Percentiles rank a stretch among this genome's conserved stretches.
Conservation (phyloP, 2,797 vertebrate species). For the Myotis vivesi region DNA sequence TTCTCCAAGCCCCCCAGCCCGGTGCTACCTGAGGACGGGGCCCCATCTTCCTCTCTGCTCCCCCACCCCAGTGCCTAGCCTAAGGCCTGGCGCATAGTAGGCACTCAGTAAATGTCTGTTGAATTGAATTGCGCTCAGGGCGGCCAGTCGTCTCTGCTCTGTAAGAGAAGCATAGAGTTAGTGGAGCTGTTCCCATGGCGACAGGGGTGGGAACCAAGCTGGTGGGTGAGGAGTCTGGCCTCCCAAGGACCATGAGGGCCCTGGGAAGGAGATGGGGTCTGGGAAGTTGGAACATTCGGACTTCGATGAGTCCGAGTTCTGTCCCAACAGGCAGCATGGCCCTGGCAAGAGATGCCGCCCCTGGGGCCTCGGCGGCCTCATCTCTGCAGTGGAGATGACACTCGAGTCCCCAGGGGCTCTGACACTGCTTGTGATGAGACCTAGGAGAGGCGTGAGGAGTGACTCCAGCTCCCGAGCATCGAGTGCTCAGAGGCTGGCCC, state of each 20-base stretch:
- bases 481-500: not conserved
- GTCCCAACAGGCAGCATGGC: not conserved
- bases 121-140: slow-evolving; percentile 81
- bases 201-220: slow-evolving; percentile 44
- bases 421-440: not conserved
- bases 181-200: slow-evolving; percentile 67
- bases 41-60: slow-evolving; percentile 40
- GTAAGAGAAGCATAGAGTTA: slow-evolving; percentile 80
- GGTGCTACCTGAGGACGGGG: slow-evolving; percentile 26
- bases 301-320: not conserved
- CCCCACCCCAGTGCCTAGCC: slow-evolving; percentile 73
- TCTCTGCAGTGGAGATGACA: not conserved
- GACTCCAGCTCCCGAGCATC: not conserved
- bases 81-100: slow-evolving; percentile 80
- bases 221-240: not conserved
- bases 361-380: not conserved
- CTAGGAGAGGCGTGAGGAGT: not conserved
- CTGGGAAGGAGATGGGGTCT: slow-evolving; percentile 33
- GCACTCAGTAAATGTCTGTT: slow-evolving; percentile 82
- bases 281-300: not conserved
- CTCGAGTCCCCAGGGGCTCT: not conserved
- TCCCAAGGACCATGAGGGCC: slow-evolving; percentile 61
- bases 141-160: slow-evolving; percentile 80
- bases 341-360: not conserved
- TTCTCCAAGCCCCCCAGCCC: not conserved